Evolutionary conservation across 35 echinoderm and acorn worm genomes (phyloP).

Genomic region (Heliocidaris tuberculata): DNA sequence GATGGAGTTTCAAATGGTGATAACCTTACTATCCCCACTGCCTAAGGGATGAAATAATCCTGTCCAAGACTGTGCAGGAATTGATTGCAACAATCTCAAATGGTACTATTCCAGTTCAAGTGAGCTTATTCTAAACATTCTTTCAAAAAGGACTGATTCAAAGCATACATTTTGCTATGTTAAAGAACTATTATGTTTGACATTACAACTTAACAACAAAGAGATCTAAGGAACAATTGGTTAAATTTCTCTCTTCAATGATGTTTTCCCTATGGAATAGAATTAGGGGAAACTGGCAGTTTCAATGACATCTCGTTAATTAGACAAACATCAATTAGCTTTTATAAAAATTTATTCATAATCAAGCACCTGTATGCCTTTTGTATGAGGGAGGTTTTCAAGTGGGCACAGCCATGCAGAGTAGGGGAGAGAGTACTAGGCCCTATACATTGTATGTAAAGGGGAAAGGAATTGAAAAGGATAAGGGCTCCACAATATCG

Average conservation of each 20-base stretch:
- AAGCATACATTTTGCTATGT: not conserved
- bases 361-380: no score
- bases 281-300: no score
- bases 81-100: not conserved
- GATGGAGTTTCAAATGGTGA: not conserved
- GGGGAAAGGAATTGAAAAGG: not conserved
- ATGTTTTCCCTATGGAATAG: not conserved
- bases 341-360: not conserved
- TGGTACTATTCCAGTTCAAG: not conserved
- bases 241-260: not conserved
- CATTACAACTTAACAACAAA: not conserved
- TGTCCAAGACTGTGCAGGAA: not conserved
- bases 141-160: not conserved
- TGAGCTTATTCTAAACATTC: not conserved
- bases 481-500: not conserved
- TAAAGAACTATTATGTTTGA: not conserved
- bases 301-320: no score
- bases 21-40: not conserved
- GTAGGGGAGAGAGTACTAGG: no score
- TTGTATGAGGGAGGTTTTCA: no score
- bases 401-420: no score
- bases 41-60: not conserved
- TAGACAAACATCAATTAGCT: not conserved
- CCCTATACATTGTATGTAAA: not conserved
- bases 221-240: not conserved